Conservation (phyloP, 2,797 vertebrate genomes). For the Dipus sagitta region DNA sequence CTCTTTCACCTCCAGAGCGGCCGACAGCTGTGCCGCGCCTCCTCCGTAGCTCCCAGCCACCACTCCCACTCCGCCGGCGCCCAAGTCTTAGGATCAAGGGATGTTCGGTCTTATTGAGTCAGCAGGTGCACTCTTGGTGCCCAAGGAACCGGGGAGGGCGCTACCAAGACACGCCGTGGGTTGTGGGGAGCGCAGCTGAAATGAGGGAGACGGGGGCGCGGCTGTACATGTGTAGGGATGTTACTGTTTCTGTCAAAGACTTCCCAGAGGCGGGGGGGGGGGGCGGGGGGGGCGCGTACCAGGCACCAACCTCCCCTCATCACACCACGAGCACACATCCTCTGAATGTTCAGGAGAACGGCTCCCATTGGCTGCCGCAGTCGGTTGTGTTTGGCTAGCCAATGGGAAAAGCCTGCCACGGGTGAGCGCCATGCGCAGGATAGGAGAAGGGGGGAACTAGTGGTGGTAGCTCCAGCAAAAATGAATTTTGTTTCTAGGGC, state of each 20-base stretch:
- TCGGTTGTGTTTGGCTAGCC: conserved; percentile 79
- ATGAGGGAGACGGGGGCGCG: conserved; percentile 30
- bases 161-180: conserved; percentile 83
- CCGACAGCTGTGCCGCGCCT: not conserved
- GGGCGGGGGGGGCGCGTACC: conserved; percentile 70
- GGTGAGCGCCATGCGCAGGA: conserved; percentile 23
- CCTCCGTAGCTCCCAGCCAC: not conserved
- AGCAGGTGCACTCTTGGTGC: conserved; percentile 70
- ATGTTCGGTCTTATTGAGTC: conserved; percentile 57
- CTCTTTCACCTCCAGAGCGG: not conserved
- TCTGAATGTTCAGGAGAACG: conserved; percentile 79
- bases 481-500: conserved; percentile 66
- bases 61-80: not conserved
- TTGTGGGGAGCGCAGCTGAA: conserved; percentile 82
- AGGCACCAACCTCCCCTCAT: conserved; percentile 78
- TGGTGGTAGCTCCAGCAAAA: conserved; percentile 63
- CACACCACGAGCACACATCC: conserved; percentile 82
- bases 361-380: conserved; percentile 78
- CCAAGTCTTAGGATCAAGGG: conserved; percentile 54
- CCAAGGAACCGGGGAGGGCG: conserved; percentile 29
- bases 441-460: conserved; percentile 37
- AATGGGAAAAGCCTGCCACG: conserved; percentile 69
- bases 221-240: conserved; percentile 36
- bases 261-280: conserved; percentile 67
- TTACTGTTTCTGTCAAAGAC: conserved; percentile 74